phyloP scores from a whole-genome alignment of 2,797 vertebrate species.

The Chelidonichthys spinosus region DNA sequence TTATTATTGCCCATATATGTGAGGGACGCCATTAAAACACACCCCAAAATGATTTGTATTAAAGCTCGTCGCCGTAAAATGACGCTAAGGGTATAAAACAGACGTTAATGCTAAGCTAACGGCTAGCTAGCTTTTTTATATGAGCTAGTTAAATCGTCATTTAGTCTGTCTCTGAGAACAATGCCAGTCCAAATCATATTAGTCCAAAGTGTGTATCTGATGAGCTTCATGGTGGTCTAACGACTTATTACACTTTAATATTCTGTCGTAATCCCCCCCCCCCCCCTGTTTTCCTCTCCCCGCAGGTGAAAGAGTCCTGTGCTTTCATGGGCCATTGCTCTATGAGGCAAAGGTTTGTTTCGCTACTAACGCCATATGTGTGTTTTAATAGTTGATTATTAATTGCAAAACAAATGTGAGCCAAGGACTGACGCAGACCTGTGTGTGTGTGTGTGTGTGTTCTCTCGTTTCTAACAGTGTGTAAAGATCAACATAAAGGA shows the following conservation, averaged over 20 bases:
- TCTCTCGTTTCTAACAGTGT: conserved; percentile 85
- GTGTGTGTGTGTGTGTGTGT: conserved; percentile 11
- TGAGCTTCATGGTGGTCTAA: neutral
- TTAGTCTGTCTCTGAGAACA: neutral
- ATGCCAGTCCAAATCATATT: neutral
- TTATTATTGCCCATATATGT: too few relatives aligned
- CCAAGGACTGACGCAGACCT: neutral
- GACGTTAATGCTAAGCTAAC: conserved; percentile 14
- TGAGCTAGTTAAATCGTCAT: neutral
- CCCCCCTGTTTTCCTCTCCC: conserved; percentile 53
- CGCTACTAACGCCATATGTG: neutral
- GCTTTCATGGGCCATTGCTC: conserved; percentile 99
- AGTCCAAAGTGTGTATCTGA: too few relatives aligned
- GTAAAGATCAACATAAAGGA: conserved; percentile 99
- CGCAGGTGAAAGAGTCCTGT: conserved; percentile 97
- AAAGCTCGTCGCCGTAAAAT: neutral
- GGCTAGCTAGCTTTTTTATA: conserved; percentile 32
- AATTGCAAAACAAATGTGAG: conserved; percentile 5
- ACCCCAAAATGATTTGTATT: rapidly evolving
- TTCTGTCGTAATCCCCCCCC: neutral
- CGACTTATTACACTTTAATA: neutral
- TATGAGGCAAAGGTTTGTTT: conserved; percentile 97
- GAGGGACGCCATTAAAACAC: neutral
- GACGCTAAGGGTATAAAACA: neutral
- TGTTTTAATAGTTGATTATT: conserved; percentile 8